Conservation (phyloP, 1,140 invertebrate species). For the Drosophila melanica region DNA sequence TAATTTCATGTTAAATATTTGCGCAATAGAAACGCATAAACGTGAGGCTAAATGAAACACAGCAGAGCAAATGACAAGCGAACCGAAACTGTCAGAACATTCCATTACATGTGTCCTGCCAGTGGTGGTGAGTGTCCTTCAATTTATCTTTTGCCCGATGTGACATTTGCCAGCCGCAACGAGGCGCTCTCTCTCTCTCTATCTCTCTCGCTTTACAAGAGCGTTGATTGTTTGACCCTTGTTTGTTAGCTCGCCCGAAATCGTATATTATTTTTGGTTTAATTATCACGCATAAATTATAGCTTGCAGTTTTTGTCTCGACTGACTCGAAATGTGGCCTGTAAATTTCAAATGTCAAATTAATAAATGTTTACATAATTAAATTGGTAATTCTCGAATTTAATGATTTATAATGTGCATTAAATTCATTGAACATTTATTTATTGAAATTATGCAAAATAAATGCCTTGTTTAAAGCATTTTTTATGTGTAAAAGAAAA, state of each 20-base stretch:
- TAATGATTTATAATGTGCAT: constrained; percentile 16
- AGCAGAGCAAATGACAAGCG: constrained; percentile 22
- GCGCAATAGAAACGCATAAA: constrained; percentile 43
- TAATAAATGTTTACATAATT: constrained; percentile 17
- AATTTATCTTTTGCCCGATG: constrained; percentile 45
- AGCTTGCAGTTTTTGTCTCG: constrained; percentile 17
- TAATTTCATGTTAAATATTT: constrained; percentile 59
- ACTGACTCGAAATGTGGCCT: constrained; percentile 5
- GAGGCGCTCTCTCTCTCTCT: too few species aligned
- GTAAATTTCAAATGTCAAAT: constrained; percentile 36
- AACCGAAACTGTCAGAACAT: constrained; percentile 28
- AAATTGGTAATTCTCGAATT: neutral
- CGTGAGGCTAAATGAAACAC: constrained; percentile 13
- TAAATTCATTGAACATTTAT: neutral
- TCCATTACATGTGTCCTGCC: constrained; percentile 44
- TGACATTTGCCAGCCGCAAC: neutral
- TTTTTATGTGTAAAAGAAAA: too few species aligned
- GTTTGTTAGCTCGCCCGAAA: constrained; percentile 25
- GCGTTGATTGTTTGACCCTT: constrained; percentile 38
- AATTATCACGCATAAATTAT: constrained; percentile 55
- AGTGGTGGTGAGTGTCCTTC: constrained; percentile 31
- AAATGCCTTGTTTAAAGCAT: neutral
- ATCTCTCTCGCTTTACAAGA: neutral
- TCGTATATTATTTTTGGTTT: constrained; percentile 57
- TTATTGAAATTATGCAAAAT: neutral